Evolutionary conservation across 2,797 vertebrate genomes (phyloP), one percentile per base, ranked within the genome.

Genomic region (Pseudopleuronectes americanus): DNA sequence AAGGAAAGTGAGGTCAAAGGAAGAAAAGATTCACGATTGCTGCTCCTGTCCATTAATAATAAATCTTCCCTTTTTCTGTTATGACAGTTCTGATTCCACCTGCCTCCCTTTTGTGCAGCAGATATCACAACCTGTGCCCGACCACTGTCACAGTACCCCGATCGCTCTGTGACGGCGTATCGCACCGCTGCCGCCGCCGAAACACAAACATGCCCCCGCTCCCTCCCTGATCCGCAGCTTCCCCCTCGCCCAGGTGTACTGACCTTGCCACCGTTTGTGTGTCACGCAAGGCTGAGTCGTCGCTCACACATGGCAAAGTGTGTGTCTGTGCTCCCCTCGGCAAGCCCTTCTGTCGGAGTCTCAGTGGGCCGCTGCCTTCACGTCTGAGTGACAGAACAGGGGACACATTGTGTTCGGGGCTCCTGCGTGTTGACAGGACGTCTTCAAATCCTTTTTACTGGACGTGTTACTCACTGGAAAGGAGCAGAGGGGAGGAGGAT

Each of bases 221-320:
- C 64, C 74, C 7, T 57, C 57, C 38, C 59, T 55, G 60, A 75
- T 82, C 52, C 69, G 43, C 38, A 33, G 74, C 59, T 28, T 73
- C 61, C 48, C 43, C 38, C 24, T 68, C 23, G 36, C 66, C 33
- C 85, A 78, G 80, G 72, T 86, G 74, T 41, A 45, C 81, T 71
- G 79, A 84, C 86, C 86, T 76, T 53, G 70, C 69, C 68, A 62
- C 63, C 26, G 41, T 38, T 38, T 74, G 68, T 47, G 47, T 57
- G 74, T 80, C 69, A 68, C 14, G 56, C 78, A 84, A 63, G 76
- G 68, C 75, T 73, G 84, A 83, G 83, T 81, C 74, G 66, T 72
- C 55, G 19, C 71, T 83, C 80, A 74, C 79, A 74, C 76, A 72
- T 69, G 64, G 56, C 68, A 62, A 76, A 82, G 3, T 75, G 53